A percentile compares a stretch with the other conserved stretches of the same genome.
Conservation (phyloP, 2,888 invertebrate species). For the Xestia rhomboidea region DNA sequence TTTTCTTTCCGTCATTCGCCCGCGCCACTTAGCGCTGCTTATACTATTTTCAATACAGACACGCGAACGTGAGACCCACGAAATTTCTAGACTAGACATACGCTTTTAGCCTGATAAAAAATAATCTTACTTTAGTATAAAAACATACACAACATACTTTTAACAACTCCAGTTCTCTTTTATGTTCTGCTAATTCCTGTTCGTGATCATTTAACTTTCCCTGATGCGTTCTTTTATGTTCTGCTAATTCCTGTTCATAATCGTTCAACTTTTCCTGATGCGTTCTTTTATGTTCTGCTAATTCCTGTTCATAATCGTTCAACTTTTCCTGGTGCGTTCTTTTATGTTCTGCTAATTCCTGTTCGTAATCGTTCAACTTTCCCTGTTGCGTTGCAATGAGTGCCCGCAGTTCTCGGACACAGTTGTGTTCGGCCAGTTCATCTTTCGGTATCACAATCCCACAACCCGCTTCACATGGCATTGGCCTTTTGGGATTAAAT, state of each 20-base stretch:
- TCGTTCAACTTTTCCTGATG: no score
- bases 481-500: conserved; percentile 97
- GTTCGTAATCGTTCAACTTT: conserved; percentile 96
- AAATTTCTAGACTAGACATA: not conserved
- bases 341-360: conserved; percentile 96
- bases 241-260: no score
- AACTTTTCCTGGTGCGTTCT: conserved; percentile 87
- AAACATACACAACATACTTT: conserved; percentile 90
- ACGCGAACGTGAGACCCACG: not conserved
- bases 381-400: conserved; percentile 97
- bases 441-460: conserved; percentile 98
- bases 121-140: not conserved
- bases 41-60: no score
- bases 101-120: not conserved
- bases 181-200: conserved; percentile 81
- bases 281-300: conserved; percentile 92
- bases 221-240: conserved; percentile 91
- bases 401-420: conserved; percentile 96
- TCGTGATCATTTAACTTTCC: no score
- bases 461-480: conserved; percentile 98
- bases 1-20: accelerated
- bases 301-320: no score
- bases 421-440: conserved; percentile 98
- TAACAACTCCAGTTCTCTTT: conserved; percentile 95
- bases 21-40: not conserved